Evolutionary conservation across 2,888 invertebrate genomes (phyloP).

Genomic region (Polydrusus tereticollis): DNA sequence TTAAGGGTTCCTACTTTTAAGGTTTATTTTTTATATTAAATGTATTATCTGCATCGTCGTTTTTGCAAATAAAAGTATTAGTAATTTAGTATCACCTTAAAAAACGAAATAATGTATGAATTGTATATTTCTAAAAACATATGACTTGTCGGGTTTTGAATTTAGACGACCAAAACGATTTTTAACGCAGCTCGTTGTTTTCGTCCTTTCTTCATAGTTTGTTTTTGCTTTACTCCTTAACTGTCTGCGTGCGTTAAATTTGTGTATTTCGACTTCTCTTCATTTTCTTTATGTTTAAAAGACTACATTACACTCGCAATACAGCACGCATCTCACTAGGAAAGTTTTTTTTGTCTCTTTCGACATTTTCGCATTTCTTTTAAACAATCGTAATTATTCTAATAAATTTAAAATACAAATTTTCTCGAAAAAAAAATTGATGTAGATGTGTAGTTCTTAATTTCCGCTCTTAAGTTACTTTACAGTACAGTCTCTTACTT

Average conservation of each 20-base stretch:
- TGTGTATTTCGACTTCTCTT: slow-evolving; percentile 36
- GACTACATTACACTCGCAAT: slow-evolving; percentile 37
- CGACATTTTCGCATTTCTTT: neutral
- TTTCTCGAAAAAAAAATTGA: too few relatives aligned
- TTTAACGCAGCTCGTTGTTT: slow-evolving; percentile 51
- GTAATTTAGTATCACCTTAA: neutral
- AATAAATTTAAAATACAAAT: too few relatives aligned
- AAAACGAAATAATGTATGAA: neutral
- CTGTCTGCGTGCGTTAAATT: slow-evolving; percentile 44
- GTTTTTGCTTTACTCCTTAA: slow-evolving; percentile 43
- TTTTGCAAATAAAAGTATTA: neutral
- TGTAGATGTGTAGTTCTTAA: too few relatives aligned
- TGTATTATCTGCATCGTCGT: too few relatives aligned
- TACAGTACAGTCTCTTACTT: too few relatives aligned
- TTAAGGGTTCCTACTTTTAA: too few relatives aligned
- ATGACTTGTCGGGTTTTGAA: slow-evolving; percentile 44
- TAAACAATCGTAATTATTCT: too few relatives aligned
- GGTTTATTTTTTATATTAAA: too few relatives aligned
- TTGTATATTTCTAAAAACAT: neutral
- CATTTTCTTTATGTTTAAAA: slow-evolving; percentile 28
- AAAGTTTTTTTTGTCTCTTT: slow-evolving; percentile 28
- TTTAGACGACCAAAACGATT: slow-evolving; percentile 1
- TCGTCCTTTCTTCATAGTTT: slow-evolving; percentile 46
- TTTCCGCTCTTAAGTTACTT: too few relatives aligned
- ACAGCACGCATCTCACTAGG: slow-evolving; percentile 39